Percentiles rank a stretch among this genome's conserved stretches.
phyloP scores from a whole-genome alignment of 64 coral and sea anemone species.

The Montipora efflorescens region DNA sequence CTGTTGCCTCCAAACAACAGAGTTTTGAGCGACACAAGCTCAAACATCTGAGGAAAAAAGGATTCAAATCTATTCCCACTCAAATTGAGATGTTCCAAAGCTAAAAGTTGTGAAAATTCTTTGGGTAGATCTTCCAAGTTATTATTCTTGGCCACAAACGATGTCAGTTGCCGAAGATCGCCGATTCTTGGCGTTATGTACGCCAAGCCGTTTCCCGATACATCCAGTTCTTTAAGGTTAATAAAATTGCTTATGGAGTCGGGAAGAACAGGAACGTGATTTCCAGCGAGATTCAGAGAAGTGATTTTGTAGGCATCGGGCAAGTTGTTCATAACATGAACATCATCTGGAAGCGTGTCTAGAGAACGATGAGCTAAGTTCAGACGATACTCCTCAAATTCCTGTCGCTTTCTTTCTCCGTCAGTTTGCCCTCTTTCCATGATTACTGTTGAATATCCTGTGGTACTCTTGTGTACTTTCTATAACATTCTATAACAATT shows the following conservation, averaged over 20 bases:
- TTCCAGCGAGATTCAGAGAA: constrained; percentile 77
- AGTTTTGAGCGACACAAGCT: constrained; percentile 62
- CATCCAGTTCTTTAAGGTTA: constrained; percentile 86
- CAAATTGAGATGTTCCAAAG: constrained; percentile 86
- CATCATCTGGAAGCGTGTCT: constrained; percentile 77
- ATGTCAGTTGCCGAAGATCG: constrained; percentile 70
- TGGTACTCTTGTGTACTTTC: neutral
- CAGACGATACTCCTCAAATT: constrained; percentile 50
- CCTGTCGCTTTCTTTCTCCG: neutral
- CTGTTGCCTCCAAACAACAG: constrained; percentile 88
- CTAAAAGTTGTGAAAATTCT: constrained; percentile 61
- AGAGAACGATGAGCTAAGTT: constrained; percentile 81
- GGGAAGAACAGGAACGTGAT: constrained; percentile 83
- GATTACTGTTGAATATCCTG: neutral
- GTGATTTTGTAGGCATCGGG: constrained; percentile 66
- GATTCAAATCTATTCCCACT: constrained; percentile 88
- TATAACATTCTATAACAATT: neutral
- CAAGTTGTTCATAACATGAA: constrained; percentile 78
- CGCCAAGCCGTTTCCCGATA: constrained; percentile 86
- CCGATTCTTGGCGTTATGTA: constrained; percentile 75
- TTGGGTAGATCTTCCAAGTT: constrained; percentile 87
- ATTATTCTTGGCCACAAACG: constrained; percentile 81
- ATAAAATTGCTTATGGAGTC: constrained; percentile 78
- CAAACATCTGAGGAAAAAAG: constrained; percentile 80
- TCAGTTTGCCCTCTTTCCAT: neutral